phyloP scores from a whole-genome alignment of 1,140 invertebrate genomes.

The Wasmannia auropunctata region DNA sequence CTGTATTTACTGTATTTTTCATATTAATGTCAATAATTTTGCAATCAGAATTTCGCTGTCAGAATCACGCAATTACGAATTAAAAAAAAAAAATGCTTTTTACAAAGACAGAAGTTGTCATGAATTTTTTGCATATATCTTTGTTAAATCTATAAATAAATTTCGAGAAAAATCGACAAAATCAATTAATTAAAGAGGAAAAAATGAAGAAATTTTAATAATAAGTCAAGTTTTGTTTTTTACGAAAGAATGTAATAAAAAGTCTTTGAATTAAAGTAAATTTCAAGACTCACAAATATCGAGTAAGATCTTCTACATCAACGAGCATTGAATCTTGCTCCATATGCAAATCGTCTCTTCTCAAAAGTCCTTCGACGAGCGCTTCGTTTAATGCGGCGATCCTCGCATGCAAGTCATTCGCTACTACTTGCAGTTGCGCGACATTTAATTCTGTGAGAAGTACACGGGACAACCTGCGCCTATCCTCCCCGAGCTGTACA shows the following conservation, averaged over 20 bases:
- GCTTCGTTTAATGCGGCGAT: conserved; percentile 96
- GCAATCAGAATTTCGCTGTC: not conserved
- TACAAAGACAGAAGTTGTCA: not conserved
- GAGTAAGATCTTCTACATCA: conserved; percentile 97
- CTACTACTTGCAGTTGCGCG: conserved; percentile 97
- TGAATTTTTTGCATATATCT: not conserved
- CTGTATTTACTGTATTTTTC: not conserved
- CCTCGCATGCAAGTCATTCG: conserved; percentile 96
- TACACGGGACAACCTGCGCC: conserved; percentile 92
- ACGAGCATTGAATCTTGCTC: conserved; percentile 98
- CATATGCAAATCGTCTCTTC: conserved; percentile 97
- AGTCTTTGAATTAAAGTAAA: not conserved
- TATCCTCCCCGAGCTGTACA: conserved; percentile 92
- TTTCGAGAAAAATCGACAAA: not conserved
- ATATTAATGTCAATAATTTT: conserved; percentile 1
- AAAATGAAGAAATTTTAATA: not conserved
- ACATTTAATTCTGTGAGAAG: conserved; percentile 96
- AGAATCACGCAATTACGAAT: too few species aligned
- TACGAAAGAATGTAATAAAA: not conserved
- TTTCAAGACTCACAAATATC: conserved; percentile 92
- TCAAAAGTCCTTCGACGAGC: conserved; percentile 94
- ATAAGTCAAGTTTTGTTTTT: not conserved
- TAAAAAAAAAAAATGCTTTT: not conserved
- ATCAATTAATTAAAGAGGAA: not conserved
- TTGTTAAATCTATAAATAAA: not conserved